Base-by-base conservation (phyloP, 2,113 vertebrate species). In the Balaeniceps rex region DNA sequence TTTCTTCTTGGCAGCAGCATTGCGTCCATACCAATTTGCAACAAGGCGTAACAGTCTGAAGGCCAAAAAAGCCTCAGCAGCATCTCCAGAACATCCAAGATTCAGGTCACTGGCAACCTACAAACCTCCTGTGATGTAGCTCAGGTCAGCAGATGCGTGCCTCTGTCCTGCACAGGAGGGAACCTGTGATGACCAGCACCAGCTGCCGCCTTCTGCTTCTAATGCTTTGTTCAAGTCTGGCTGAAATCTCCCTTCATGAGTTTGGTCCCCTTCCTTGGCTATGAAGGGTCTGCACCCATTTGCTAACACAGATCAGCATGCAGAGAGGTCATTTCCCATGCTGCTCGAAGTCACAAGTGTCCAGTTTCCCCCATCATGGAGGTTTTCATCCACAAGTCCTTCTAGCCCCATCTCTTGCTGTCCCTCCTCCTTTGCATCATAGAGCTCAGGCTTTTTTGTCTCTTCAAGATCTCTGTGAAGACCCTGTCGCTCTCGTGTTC, bases 401-500 rank as follows among this genome's bases (percentile, higher is more conserved):
- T 44, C 52, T 7, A 54, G 34, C 9, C 38, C 8, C 28, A 24
- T 14, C 19, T 77, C 19, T 75, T 87, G 31, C 58, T 54, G 13
- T 81, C 38, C n/a, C 17, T 54, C 12, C 38, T 77, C 63, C 52
- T 31, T 31, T 55, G 33, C 54, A 60, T 65, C 10, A 9, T 38
- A 81, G 14, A 72, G 5, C 14, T 89, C 24, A 24, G 44, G 28
- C 16, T 58, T 10, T 51, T 69, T 82, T 34, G 16, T 12, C 29
- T 51, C 44, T 51, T 42, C 21, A 61, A 47, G 22, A 6, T 10
- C 55, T 58, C 44, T 58, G 14, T 36, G 36, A 38, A 78, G 44
- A 29, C 18, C 3, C 1, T 28, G 12, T 71, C 80, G 49, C 38
- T 83, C 71, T 26, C 0, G 0, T 68, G 57, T n/a, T 80, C 42